phyloP scores from a whole-genome alignment of 2,888 invertebrate species.

The Xestia sexstrigata region DNA sequence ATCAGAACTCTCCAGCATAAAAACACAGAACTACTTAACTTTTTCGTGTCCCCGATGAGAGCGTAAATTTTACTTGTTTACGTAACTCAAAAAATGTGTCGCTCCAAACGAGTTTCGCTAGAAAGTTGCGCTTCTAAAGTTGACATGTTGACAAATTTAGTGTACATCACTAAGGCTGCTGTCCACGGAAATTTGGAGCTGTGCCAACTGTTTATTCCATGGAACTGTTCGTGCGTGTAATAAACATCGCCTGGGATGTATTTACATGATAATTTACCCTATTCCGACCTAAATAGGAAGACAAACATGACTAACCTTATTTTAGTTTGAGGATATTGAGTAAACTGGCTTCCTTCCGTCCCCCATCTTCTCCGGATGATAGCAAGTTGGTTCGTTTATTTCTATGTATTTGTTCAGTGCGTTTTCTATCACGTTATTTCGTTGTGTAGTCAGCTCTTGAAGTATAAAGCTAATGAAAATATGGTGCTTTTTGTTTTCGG shows the following conservation, averaged over 20 bases:
- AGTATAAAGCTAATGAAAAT: constrained; percentile 19
- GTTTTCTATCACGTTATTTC: constrained; percentile 29
- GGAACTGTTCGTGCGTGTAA: constrained; percentile 78
- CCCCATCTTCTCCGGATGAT: constrained; percentile 17
- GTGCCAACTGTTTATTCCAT: constrained; percentile 81
- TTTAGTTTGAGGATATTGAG: constrained; percentile 59
- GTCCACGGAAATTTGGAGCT: constrained; percentile 74
- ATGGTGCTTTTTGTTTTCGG: background rate
- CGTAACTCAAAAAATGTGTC: constrained; percentile 54
- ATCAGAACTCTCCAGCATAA: constrained; percentile 17
- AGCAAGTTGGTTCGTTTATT: constrained; percentile 16
- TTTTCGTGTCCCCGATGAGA: constrained; percentile 17
- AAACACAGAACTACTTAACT: constrained; percentile 15
- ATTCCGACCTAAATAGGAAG: constrained; percentile 62
- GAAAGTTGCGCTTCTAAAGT: constrained; percentile 61
- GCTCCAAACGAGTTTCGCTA: constrained; percentile 41
- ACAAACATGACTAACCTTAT: constrained; percentile 65
- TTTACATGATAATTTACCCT: constrained; percentile 75
- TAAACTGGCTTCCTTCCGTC: constrained; percentile 45
- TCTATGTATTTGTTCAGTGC: constrained; percentile 25
- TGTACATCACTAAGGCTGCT: constrained; percentile 70
- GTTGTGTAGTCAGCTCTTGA: background rate
- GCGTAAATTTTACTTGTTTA: constrained; percentile 56
- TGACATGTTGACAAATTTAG: constrained; percentile 78
- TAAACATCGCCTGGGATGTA: constrained; percentile 74